Base-by-base conservation (phyloP, 2,888 invertebrate genomes). In the Strigamia transsilvanica region DNA sequence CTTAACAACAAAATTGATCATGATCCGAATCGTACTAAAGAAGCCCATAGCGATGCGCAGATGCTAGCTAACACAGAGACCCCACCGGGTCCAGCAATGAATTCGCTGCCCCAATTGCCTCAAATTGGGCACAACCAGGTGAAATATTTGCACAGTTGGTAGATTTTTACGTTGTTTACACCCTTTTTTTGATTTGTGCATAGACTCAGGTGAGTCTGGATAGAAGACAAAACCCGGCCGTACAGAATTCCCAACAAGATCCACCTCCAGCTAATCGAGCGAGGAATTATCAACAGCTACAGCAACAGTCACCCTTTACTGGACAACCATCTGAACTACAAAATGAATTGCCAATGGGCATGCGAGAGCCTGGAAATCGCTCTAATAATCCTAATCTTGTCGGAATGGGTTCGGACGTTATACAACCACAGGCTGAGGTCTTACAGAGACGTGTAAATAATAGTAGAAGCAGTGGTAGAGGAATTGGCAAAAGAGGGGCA, bases 61-160 rank as follows among this genome's bases (percentile, higher is more conserved):
- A 93, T 93, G 87, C 92, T 93, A 88, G 94, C 94, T 84, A 97
- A 97, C 84, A 94, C 93, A 87, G 95, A 93, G 79, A 98, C 98
- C 86, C 94, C 83, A 27, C 12, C 82, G 46, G 82, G 82, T 41
- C 82, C 83, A 38, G 80, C 80, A 23, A 42, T 83, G 10, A 61
- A 46, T 61, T 81, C 79, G 79, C 81, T 77, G 9, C 83, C 83
- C 15, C 81, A 73, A 21, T 27, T 83, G 32, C 56, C 83, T 13
- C 32, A 73, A 7, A 78, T 10, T 12, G 21, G 73, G 21, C 18
- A 77, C 23, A 81, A 21, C 34, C 80, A 80, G 80, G 80, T 80
- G 21, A 41, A 42, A 15, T 15, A 3, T 12, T 46, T 46, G 46
- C n/a, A 4, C 2, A 27, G 27, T 2, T 27, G 27, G 1, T 46